Evolutionary conservation across 2,797 vertebrate species (phyloP).

Genomic region (Aviceda leuphotes): DNA sequence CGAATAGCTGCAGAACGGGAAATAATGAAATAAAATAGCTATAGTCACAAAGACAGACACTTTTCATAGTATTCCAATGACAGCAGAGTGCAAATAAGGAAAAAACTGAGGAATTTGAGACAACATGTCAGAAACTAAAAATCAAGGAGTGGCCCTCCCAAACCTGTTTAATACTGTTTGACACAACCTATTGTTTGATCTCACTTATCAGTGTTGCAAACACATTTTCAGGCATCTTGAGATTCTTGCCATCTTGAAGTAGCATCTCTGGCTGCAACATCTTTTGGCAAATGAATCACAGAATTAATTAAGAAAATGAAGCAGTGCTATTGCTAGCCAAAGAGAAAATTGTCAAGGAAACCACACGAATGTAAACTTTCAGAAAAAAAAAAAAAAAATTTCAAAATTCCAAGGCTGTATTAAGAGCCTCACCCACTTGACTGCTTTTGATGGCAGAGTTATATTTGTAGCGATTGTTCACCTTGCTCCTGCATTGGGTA

Average conservation of each 20-base stretch:
- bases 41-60: neutral
- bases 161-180: neutral
- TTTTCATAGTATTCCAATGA: neutral
- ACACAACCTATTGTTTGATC: neutral
- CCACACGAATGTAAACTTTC: neutral
- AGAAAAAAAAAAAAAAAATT: neutral
- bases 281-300: neutral
- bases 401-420: neutral
- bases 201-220: neutral
- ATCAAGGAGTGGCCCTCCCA: neutral
- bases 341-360: neutral
- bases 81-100: neutral
- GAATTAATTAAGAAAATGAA: neutral
- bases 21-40: neutral
- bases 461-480: neutral
- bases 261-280: neutral
- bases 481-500: rapidly evolving
- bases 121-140: neutral
- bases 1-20: neutral
- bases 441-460: neutral
- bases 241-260: neutral
- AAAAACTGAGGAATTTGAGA: neutral
- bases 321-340: neutral
- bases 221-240: neutral
- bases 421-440: neutral